Evolutionary conservation across 2,888 invertebrate genomes (phyloP), one percentile per base, ranked within the genome.

Genomic region (Ornithoptera priamus): DNA sequence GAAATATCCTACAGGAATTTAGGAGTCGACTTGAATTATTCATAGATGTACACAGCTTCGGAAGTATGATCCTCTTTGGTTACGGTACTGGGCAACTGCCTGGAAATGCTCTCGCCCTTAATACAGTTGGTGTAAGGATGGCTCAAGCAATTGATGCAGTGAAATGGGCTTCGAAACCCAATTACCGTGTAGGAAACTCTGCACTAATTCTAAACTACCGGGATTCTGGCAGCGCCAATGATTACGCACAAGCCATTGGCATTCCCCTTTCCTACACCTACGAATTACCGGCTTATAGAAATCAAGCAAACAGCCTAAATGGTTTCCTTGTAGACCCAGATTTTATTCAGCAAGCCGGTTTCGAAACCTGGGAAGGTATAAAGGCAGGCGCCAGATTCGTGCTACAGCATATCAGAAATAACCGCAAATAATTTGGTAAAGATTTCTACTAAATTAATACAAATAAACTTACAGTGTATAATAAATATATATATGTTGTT

Each of bases 21-120:
- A 82, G 87, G 0, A 78, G 82, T 30, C 85, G 93, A 7, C 82
- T 95, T 5, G 93, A 94, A 70, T 86, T 96, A 66, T 97, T 95
- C 82, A 77, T 97, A 17, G 95, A 96, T 12, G 87, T 97, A 56
- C 97, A 97, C 82, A 95, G 96, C 22, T 97, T 94, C 77, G 96
- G 96, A 42, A 93, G 94, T 75, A 94, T 94, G 82, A 82, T 96
- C 42, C 79, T 91, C 0, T 91, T 76, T 57, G 90, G 87, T 0
- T 90, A 77, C 46, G 90, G 89, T 0, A 80, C 79, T 18, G 86
- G 87, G 58, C 84, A 85, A 1, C 79, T 93, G 69, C 94, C 94
- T 18, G 85, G 88, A 0, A 93, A 94, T 72, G 90, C 84, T 36
- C 78, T 89, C 0, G 80, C 82, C 18, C 75, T 94, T 0, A 84